phyloP scores from a whole-genome alignment of 2,113 vertebrate genomes.

The Picathartes gymnocephalus region DNA sequence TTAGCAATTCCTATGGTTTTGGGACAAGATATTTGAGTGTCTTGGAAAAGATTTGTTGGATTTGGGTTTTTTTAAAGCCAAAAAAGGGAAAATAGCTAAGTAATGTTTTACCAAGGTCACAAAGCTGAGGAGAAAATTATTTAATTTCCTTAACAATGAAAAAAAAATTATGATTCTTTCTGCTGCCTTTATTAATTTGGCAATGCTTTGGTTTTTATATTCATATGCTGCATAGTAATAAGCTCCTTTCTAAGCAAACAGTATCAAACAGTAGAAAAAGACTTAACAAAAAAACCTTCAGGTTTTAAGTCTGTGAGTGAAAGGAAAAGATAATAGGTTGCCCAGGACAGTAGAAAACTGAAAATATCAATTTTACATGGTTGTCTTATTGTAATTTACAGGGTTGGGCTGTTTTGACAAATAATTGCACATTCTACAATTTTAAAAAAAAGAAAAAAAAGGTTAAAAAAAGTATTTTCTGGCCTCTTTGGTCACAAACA shows the following conservation, averaged over 20 bases:
- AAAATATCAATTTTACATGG: not conserved
- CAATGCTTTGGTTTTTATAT: not conserved
- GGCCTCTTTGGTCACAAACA: not conserved
- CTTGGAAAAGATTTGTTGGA: not conserved
- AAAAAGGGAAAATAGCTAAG: not conserved
- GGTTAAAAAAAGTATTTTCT: not conserved
- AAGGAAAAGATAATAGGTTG: not conserved
- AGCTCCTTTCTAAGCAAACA: not conserved
- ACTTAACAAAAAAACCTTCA: not conserved
- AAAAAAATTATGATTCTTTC: not conserved
- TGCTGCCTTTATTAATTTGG: not conserved
- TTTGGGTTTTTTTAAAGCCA: not conserved
- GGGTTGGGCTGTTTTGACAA: not conserved
- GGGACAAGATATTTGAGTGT: not conserved
- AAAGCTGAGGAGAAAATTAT: not conserved
- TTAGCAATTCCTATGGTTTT: not conserved
- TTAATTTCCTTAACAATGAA: not conserved
- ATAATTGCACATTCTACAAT: not conserved
- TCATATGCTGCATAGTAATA: not conserved
- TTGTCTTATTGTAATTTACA: not conserved
- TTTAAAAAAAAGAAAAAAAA: not conserved
- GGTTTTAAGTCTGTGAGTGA: not conserved
- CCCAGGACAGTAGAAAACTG: not conserved
- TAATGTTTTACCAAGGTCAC: not conserved
- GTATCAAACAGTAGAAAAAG: not conserved